Conservation (phyloP, 2,797 vertebrate species). For the Pterois miles region DNA sequence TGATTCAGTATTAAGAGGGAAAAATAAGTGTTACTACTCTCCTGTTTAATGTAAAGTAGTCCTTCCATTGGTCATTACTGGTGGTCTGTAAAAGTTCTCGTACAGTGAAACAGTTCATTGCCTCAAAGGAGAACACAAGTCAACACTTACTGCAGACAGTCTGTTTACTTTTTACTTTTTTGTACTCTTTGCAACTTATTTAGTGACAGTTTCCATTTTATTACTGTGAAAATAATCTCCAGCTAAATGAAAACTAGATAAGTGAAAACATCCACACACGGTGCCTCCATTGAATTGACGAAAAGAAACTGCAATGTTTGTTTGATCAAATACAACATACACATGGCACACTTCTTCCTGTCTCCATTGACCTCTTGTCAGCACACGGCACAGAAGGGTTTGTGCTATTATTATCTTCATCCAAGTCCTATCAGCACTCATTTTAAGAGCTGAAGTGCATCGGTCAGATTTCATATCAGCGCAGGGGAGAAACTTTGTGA, state of each 20-base stretch:
- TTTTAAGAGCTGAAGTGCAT: constrained; percentile 1
- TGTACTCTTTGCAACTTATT: background rate
- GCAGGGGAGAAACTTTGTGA: background rate
- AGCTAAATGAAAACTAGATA: background rate
- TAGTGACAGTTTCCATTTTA: background rate
- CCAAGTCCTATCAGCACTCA: constrained; percentile 4
- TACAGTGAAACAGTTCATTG: background rate
- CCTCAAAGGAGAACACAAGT: background rate
- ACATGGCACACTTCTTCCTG: background rate
- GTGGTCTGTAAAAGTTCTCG: background rate
- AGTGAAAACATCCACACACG: background rate
- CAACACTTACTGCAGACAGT: background rate
- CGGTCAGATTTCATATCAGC: constrained; percentile 15
- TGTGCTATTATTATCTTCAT: constrained; percentile 53
- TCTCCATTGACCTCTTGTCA: constrained; percentile 59
- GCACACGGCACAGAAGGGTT: background rate
- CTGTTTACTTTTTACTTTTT: constrained; percentile 6
- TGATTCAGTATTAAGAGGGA: no score
- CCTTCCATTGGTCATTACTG: background rate
- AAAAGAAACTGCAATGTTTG: background rate
- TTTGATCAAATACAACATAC: background rate
- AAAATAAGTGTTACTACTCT: background rate
- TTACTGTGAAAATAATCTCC: background rate
- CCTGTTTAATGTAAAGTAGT: background rate
- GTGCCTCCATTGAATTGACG: background rate